Base-by-base conservation (phyloP, 1,140 invertebrate species). In the Diabrotica virgifera region DNA sequence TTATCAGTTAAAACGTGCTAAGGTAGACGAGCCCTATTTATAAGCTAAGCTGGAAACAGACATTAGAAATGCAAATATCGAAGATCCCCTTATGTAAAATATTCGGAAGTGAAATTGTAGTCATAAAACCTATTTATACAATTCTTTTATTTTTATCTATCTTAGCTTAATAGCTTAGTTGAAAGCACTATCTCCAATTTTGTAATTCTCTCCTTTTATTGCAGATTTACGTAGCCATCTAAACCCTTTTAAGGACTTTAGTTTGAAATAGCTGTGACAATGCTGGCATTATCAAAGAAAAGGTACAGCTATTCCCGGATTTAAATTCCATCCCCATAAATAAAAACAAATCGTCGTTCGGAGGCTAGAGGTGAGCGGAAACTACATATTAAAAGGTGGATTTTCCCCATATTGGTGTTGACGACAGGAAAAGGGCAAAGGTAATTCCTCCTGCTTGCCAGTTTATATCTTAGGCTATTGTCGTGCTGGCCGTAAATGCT, bases 401-500 rank as follows among this genome's bases (percentile, higher is more conserved):
- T 71, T 69, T 63, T 63, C 61, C 59, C 65, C 63, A 73, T 73
- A 70, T 73, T 65, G 72, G 70, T 71, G 70, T 73, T 73, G 72
- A 73, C 72, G 70, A 72, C 70, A 66, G 64, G 63, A 65, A 70
- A 62, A 64, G 67, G 59, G 52, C 50, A 51, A 50, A 59, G 62
- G 64, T 68, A 73, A 69, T 71, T 64, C 72, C 66, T 66, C 66
- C 46, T 59, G 46, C 65, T 68, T 61, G 46, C 65, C 66, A 73
- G 70, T 73, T 73, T 73, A 73, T 73, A 70, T 73, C 68, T 65
- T 61, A 64, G 66, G 71, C 72, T 73, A 73, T 73, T 73, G 72
- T 73, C 72, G 72, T 62, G 66, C 57, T 57, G 52, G 64, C 59
- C 36, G 62, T 70, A 73, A 73, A 73, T 66, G 72, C 51, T 73